phyloP scores from a whole-genome alignment of 2,113 vertebrate genomes.

The Hassar affinis region DNA sequence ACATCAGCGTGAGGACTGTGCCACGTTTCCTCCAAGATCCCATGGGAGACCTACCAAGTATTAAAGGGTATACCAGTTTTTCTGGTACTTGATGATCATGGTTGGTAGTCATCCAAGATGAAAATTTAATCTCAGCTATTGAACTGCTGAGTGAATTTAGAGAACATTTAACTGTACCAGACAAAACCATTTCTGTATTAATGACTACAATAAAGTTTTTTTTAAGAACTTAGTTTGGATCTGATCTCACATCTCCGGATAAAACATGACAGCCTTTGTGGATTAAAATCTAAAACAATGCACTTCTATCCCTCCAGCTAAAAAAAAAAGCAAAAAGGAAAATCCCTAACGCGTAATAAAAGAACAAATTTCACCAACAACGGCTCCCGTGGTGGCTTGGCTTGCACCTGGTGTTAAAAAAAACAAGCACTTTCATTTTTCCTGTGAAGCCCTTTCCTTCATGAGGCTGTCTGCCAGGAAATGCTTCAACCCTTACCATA shows the following conservation, averaged over 20 bases:
- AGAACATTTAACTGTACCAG: neutral
- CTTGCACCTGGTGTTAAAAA: slow-evolving; percentile 21
- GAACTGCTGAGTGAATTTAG: neutral
- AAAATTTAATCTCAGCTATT: neutral
- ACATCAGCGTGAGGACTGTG: no score
- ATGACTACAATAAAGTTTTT: no score
- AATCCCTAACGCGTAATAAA: slow-evolving; percentile 20
- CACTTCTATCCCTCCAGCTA: neutral
- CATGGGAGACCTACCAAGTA: no score
- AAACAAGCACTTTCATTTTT: neutral
- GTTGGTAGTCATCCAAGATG: neutral
- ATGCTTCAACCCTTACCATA: neutral
- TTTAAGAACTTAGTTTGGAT: neutral
- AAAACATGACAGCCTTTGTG: neutral
- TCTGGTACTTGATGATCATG: no score
- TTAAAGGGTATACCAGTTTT: no score
- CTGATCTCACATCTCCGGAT: neutral
- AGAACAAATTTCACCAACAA: slow-evolving; percentile 30
- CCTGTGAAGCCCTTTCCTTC: slow-evolving; percentile 9
- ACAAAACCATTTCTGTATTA: neutral
- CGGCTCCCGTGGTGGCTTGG: neutral
- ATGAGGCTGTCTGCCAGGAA: neutral
- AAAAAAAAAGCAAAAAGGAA: neutral
- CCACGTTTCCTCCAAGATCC: no score
- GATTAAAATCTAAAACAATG: slow-evolving; percentile 13